These are phyloP conservation scores for Drosophila subobscura DNA, from an alignment of 1,140 invertebrate genomes.

Conservation along the genomic window DNA sequence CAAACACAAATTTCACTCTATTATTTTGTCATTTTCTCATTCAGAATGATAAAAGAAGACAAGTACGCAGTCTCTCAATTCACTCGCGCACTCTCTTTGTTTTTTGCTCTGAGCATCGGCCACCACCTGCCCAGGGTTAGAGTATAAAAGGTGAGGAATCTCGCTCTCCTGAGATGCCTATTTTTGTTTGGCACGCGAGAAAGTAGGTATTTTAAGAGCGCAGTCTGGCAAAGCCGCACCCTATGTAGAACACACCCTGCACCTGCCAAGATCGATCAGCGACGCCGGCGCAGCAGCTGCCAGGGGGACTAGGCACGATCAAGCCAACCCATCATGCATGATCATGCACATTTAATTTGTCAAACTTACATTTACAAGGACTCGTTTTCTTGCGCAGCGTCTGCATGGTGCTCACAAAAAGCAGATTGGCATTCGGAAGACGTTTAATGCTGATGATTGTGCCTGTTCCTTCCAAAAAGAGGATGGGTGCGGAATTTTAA, in stretches of 20 bases:
- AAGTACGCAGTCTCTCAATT: constrained; percentile 16
- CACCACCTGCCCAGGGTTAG: too few relatives aligned
- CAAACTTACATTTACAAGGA: constrained; percentile 92
- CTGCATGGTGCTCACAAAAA: constrained; percentile 87
- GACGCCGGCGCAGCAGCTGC: constrained; percentile 74
- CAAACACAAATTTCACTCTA: constrained; percentile 65
- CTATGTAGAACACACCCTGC: constrained; percentile 3
- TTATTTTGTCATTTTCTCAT: constrained; percentile 56
- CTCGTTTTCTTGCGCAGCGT: constrained; percentile 94
- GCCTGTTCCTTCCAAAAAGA: constrained; percentile 20
- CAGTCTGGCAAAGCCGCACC: too few relatives aligned
- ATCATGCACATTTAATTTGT: constrained; percentile 1
- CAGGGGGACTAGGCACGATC: constrained; percentile 9
- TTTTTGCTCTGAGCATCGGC: constrained; percentile 5
- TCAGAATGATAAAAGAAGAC: constrained; percentile 34
- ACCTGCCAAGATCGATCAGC: constrained; percentile 54
- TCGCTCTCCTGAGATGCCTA: not conserved
- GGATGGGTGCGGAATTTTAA: constrained; percentile 13
- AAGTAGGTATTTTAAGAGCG: too few relatives aligned
- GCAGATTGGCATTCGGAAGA: constrained; percentile 71
- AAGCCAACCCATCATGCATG: not conserved
- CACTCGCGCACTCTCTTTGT: constrained; percentile 17
- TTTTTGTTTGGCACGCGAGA: not conserved
- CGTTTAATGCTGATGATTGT: constrained; percentile 67
- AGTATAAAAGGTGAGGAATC: too few relatives aligned